phyloP scores from a whole-genome alignment of 1,140 invertebrate genomes.

The Drosophila lowei region DNA sequence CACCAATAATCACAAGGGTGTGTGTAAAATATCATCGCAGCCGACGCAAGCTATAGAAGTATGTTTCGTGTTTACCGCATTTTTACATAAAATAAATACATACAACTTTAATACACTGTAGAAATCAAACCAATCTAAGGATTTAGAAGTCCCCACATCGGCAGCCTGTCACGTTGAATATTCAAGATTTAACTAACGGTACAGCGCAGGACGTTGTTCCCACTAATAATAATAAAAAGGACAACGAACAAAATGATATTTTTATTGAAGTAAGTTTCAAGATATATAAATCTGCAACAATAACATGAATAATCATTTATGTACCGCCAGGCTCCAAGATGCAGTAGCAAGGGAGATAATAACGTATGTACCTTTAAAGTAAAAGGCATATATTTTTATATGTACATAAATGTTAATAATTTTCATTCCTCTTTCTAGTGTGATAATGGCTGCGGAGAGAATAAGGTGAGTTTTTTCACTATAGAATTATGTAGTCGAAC shows the following conservation, averaged over 20 bases:
- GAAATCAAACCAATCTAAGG: conserved; percentile 51
- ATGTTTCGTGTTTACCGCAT: conserved; percentile 5
- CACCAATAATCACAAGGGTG: conserved; percentile 42
- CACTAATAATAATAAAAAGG: conserved; percentile 49
- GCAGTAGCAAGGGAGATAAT: conserved; percentile 66
- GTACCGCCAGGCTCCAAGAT: conserved; percentile 51
- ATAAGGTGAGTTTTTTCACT: conserved; percentile 87
- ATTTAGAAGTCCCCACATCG: conserved; percentile 26
- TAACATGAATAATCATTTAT: background rate
- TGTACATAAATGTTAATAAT: too few species aligned
- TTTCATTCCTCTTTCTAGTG: conserved; percentile 86
- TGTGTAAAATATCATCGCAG: conserved; percentile 29
- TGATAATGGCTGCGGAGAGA: conserved; percentile 94
- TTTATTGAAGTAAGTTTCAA: conserved; percentile 56
- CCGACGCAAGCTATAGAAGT: conserved; percentile 55
- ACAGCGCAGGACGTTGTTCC: conserved; percentile 52
- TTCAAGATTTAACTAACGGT: conserved; percentile 51
- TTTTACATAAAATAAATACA: background rate
- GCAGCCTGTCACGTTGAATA: conserved; percentile 39
- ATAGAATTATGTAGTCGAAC: background rate
- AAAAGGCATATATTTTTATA: too few species aligned
- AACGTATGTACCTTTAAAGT: conserved; percentile 63
- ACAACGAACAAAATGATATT: conserved; percentile 51
- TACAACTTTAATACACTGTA: conserved; percentile 5
- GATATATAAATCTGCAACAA: background rate